Evolutionary conservation across 92 coral and sea anemone species (phyloP).

Genomic region (Diadumene lineata): DNA sequence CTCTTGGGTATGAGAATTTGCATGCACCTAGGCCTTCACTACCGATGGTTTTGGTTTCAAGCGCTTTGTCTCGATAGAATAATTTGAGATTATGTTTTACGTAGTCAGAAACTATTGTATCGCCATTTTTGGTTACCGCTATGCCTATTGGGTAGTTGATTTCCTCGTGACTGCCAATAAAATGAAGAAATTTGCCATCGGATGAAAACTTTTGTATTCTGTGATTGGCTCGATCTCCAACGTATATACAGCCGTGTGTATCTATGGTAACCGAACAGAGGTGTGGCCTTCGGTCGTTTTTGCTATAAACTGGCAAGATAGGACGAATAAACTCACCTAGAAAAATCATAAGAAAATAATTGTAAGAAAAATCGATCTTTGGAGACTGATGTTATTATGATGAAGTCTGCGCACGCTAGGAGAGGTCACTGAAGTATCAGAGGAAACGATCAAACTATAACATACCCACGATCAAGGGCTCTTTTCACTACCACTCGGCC

Average conservation of each 20-base stretch:
- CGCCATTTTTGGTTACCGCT: constrained; percentile 76
- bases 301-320: constrained; percentile 83
- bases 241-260: constrained; percentile 59
- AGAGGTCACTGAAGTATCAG: too few relatives aligned
- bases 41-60: constrained; percentile 57
- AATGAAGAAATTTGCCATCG: constrained; percentile 76
- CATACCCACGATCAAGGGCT: too few relatives aligned
- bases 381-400: too few relatives aligned
- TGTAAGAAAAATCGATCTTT: too few relatives aligned
- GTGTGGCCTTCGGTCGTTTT: constrained; percentile 85
- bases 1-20: constrained; percentile 84
- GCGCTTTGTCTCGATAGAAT: constrained; percentile 55
- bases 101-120: constrained; percentile 75
- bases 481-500: too few relatives aligned
- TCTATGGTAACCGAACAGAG: constrained; percentile 75
- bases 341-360: not conserved
- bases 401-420: too few relatives aligned
- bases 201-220: constrained; percentile 79
- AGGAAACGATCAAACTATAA: too few relatives aligned
- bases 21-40: constrained; percentile 79
- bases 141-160: constrained; percentile 76
- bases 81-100: constrained; percentile 77
- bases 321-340: constrained; percentile 83
- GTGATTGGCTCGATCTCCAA: constrained; percentile 87
- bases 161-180: constrained; percentile 83